Percentiles rank a stretch among this genome's conserved stretches.
phyloP scores from a whole-genome alignment of 2,888 invertebrate genomes.

The Apeira syringaria region DNA sequence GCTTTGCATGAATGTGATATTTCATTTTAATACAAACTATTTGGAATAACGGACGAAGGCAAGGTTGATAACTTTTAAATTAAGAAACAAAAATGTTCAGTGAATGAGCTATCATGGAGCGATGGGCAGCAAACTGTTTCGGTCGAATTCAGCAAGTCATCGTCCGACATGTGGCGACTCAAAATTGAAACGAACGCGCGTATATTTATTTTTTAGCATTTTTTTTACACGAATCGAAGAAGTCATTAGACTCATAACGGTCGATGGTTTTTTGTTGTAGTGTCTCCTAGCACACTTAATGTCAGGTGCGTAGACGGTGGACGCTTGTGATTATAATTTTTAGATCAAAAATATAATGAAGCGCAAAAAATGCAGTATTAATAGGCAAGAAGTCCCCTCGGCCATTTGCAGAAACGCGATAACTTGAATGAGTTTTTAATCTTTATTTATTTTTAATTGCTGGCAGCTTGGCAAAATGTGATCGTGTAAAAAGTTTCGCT shows the following conservation, averaged over 20 bases:
- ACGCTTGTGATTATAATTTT: conserved; percentile 41
- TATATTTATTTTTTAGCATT: conserved; percentile 59
- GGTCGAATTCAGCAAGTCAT: conserved; percentile 64
- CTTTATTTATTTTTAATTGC: conserved; percentile 38
- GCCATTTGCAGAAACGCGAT: conserved; percentile 41
- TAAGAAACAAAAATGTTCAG: conserved; percentile 24
- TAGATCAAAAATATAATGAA: conserved; percentile 47
- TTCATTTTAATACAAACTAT: no score
- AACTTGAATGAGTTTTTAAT: conserved; percentile 36
- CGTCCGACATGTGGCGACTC: conserved; percentile 71
- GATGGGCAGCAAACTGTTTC: conserved; percentile 26
- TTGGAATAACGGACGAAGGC: conserved; percentile 8
- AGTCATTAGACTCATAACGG: conserved; percentile 79
- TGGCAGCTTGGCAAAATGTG: conserved; percentile 27
- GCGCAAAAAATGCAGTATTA: conserved; percentile 51
- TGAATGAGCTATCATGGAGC: conserved; percentile 31
- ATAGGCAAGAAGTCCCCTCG: conserved; percentile 30
- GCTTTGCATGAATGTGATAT: no score
- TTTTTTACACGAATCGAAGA: conserved; percentile 62
- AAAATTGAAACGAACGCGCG: conserved; percentile 64
- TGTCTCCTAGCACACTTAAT: conserved; percentile 38
- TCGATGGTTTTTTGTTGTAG: conserved; percentile 57
- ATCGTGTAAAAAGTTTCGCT: conserved; percentile 13
- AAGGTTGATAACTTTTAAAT: conserved; percentile 9
- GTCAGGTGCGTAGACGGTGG: conserved; percentile 55